Evolutionary conservation across 2,797 vertebrate genomes (phyloP).

Genomic region (Sebastes ruberrimus): DNA sequence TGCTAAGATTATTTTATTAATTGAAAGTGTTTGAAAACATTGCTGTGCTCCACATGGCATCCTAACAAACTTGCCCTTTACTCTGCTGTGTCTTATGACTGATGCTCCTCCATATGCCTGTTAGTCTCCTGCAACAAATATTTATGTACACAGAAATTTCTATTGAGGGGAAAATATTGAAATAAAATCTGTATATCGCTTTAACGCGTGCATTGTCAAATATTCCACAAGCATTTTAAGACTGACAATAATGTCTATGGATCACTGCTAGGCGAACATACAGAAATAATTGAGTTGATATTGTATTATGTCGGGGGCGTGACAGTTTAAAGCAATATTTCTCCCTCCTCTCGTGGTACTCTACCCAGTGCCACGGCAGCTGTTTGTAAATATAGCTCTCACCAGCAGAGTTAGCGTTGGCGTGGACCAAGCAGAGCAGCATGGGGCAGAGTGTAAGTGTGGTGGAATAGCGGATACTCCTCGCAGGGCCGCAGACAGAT

Average conservation of each 20-base stretch:
- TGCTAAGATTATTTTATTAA: slow-evolving; percentile 41
- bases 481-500: slow-evolving; percentile 79
- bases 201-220: neutral
- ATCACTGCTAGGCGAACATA: neutral
- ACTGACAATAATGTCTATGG: neutral
- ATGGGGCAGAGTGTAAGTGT: slow-evolving; percentile 65
- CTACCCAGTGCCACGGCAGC: slow-evolving; percentile 70
- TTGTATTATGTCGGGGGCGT: neutral
- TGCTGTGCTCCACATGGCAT: slow-evolving; percentile 49
- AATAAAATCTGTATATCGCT: slow-evolving; percentile 44
- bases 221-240: neutral
- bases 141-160: slow-evolving; percentile 71
- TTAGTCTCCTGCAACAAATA: slow-evolving; percentile 58
- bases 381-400: slow-evolving; percentile 87
- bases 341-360: slow-evolving; percentile 31
- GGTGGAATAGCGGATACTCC: slow-evolving; percentile 69
- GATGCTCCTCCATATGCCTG: slow-evolving; percentile 61
- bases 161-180: slow-evolving; percentile 51
- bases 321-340: slow-evolving; percentile 23
- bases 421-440: slow-evolving; percentile 62
- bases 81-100: slow-evolving; percentile 54
- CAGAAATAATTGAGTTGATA: neutral
- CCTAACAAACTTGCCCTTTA: slow-evolving; percentile 34
- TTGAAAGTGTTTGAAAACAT: slow-evolving; percentile 41
- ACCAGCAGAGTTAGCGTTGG: slow-evolving; percentile 79